A percentile compares a stretch with the other conserved stretches of the same genome.
Conservation (phyloP, 1,140 invertebrate species). For the Palaemon carinicauda region DNA sequence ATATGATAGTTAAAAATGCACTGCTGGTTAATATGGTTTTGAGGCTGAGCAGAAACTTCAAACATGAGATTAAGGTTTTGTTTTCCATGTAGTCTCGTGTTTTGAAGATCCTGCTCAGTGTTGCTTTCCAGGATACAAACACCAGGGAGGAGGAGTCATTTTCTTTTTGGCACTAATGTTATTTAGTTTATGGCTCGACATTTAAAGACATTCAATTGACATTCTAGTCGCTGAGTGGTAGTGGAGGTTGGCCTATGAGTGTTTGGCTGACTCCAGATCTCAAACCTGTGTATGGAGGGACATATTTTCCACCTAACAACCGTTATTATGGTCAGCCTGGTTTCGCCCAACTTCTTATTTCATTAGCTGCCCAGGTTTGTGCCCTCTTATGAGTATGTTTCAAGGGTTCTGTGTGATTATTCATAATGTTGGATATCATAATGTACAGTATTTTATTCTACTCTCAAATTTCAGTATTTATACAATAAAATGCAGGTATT, state of each 20-base stretch:
- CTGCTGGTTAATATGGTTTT: no score
- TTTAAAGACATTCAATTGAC: background rate
- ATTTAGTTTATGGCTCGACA: conserved; percentile 7
- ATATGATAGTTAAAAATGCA: no score
- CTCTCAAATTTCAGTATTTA: no score
- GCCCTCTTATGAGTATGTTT: background rate
- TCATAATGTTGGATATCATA: no score
- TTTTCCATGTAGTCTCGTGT: no score
- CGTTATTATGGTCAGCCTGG: conserved; percentile 79
- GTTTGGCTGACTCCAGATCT: conserved; percentile 91
- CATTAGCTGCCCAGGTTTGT: conserved; percentile 66
- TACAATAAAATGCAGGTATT: no score
- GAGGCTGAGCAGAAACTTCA: no score
- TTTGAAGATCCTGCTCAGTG: no score
- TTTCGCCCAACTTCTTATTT: conserved; percentile 79
- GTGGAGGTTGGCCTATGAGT: conserved; percentile 93
- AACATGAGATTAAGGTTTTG: no score
- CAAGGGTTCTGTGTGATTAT: no score
- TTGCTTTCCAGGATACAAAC: background rate
- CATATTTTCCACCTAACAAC: conserved; percentile 82
- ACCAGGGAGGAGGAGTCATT: background rate
- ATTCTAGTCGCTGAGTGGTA: conserved; percentile 75
- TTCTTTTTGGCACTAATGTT: conserved; percentile 39
- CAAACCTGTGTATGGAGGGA: conserved; percentile 85
- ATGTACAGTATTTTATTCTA: no score